Percentiles rank a stretch among this genome's conserved stretches.
These are phyloP conservation scores for Falco berigora DNA, from an alignment of 2,797 vertebrate species.

Conservation along the genomic window DNA sequence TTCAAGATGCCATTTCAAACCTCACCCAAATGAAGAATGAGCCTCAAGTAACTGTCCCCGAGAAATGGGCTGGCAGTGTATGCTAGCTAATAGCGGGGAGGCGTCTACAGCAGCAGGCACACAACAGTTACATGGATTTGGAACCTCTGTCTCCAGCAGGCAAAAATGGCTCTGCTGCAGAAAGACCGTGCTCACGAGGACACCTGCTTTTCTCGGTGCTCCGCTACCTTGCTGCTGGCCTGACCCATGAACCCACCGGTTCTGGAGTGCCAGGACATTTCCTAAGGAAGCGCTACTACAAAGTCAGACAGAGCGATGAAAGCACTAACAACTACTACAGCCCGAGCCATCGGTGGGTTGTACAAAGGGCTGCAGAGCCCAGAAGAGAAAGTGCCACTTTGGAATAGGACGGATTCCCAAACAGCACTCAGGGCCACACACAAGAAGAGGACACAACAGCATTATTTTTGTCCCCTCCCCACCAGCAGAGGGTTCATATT, in stretches of 20 bases:
- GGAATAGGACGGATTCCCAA: neutral
- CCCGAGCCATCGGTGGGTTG: neutral
- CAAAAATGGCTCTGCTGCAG: neutral
- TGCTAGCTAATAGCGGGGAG: neutral
- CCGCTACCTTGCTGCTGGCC: neutral
- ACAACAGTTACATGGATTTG: neutral
- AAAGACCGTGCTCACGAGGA: accelerated
- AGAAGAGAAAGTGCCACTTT: neutral
- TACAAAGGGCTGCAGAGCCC: neutral
- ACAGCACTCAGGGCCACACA: accelerated
- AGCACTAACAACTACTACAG: neutral
- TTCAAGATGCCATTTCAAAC: neutral
- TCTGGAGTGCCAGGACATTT: neutral
- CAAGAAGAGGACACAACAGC: neutral
- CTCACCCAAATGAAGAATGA: neutral
- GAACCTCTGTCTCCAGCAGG: neutral
- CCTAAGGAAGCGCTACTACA: neutral
- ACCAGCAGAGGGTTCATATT: neutral
- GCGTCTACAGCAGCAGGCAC: neutral
- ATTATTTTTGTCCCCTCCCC: neutral
- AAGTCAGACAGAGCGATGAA: neutral
- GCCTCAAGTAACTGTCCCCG: neutral
- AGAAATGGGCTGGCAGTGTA: neutral
- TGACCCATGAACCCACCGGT: too few relatives aligned
- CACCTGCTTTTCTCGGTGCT: neutral